Evolutionary conservation across 2,888 invertebrate species (phyloP).

Genomic region (Parasteatoda lunata): DNA sequence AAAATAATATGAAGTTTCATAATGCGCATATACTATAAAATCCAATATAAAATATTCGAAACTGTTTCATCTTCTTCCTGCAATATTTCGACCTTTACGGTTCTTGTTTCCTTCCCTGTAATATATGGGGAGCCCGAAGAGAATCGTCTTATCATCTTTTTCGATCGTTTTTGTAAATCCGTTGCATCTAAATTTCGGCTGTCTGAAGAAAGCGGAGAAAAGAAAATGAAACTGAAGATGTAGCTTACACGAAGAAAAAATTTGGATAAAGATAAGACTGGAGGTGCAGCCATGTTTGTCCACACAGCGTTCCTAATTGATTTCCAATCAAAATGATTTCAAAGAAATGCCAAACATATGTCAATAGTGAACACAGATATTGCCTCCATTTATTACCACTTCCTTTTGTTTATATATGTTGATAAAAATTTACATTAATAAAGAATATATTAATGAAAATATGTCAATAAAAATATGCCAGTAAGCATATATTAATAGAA

Average conservation of each 20-base stretch:
- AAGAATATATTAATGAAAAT: too few species aligned
- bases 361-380: too few species aligned
- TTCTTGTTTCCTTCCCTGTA: slow-evolving; percentile 20
- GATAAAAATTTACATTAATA: too few species aligned
- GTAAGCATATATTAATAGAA: too few species aligned
- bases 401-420: too few species aligned
- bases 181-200: slow-evolving; percentile 36
- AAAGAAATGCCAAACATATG: too few species aligned
- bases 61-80: slow-evolving; percentile 20
- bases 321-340: too few species aligned
- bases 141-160: slow-evolving; percentile 35
- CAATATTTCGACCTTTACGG: slow-evolving; percentile 18
- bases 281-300: neutral
- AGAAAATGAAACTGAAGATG: neutral
- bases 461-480: too few species aligned
- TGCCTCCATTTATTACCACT: too few species aligned
- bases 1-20: neutral
- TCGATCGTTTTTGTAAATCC: slow-evolving; percentile 54
- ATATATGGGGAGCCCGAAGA: neutral
- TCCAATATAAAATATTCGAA: slow-evolving; percentile 39
- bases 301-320: neutral
- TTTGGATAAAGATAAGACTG: neutral
- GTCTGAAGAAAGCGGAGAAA: slow-evolving; percentile 3
- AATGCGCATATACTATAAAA: neutral
- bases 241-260: neutral